These are phyloP conservation scores for Drosophila kuntzei DNA, from an alignment of 2,888 invertebrate species.

Conservation along the genomic window DNA sequence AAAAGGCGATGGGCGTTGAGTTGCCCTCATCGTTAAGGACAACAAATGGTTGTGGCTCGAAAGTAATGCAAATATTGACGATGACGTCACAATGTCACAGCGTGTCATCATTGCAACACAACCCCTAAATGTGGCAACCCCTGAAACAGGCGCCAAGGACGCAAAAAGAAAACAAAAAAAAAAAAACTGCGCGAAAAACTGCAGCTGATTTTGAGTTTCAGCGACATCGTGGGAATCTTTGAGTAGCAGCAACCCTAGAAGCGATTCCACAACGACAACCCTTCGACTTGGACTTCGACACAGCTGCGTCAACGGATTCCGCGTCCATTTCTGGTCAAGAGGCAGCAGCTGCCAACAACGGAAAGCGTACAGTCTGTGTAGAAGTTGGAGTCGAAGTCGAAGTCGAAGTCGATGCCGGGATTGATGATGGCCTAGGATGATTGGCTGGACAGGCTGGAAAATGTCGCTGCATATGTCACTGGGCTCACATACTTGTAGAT, in stretches of 20 bases:
- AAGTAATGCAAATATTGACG: constrained; percentile 70
- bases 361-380: constrained; percentile 35
- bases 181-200: constrained; percentile 77
- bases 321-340: constrained; percentile 57
- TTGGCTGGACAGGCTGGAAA: constrained; percentile 50
- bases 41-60: constrained; percentile 11
- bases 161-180: constrained; percentile 40
- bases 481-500: constrained; percentile 60
- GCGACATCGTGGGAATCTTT: constrained; percentile 69
- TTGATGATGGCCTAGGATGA: constrained; percentile 77
- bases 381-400: constrained; percentile 5
- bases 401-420: constrained; percentile 27
- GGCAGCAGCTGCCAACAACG: constrained; percentile 14
- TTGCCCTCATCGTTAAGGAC: constrained; percentile 57
- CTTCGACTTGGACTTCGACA: constrained; percentile 54
- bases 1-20: constrained; percentile 70
- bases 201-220: constrained; percentile 68
- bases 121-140: constrained; percentile 72
- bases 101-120: constrained; percentile 52
- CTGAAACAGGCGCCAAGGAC: constrained; percentile 57
- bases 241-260: constrained; percentile 60
- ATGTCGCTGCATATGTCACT: constrained; percentile 67
- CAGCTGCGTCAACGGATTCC: constrained; percentile 50
- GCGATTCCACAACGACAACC: constrained; percentile 58
- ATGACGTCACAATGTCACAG: constrained; percentile 81